Evolutionary conservation across 1,140 invertebrate species (phyloP), one percentile per base, ranked within the genome.

Genomic region (Heliconius congener): DNA sequence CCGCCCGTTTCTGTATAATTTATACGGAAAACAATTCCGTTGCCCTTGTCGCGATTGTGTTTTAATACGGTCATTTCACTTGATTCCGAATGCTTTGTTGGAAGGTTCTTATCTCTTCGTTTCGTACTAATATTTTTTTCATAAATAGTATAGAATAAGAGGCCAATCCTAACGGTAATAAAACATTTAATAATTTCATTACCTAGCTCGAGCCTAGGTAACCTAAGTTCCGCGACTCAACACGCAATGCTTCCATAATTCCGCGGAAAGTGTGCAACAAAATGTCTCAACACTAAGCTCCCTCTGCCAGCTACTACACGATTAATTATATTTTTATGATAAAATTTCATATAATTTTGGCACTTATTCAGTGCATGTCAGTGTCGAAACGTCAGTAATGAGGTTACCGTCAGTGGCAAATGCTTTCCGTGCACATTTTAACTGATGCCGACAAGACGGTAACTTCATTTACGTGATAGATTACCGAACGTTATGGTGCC

Each of bases 391-490:
- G 70, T 77, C 70, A 70, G 70, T 77, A 77, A 77, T 72, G 19
- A 77, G 42, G 76, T 77, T 77, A 77, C 46, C 76, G 70, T 77
- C 70, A 77, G 34, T 70, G 76, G 66, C 8, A 55, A 77, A 71
- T 77, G 70, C 76, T 77, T 76, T 27, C 18, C 46, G 76, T 77
- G 60, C 60, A 77, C 39, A 77, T 72, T 77, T 77, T 77, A 77
- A 77, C 75, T 77, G 66, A 77, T 52, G n/a, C 27, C 34, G 75
- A 77, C 75, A 77, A 77, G 75, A 71, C 46, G 23, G 66, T 77
- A 77, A 77, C 34, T 72, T 71, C 30, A 19, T 77, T 77, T 50
- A 42, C 27, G 60, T 66, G 60, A 66, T 16, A 66, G 60, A 66
- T 66, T 66, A 66, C 27, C 60, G 60, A 66, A 66, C 60, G 13